Conservation (phyloP, 2,888 invertebrate species). For the Saturnia japonica region DNA sequence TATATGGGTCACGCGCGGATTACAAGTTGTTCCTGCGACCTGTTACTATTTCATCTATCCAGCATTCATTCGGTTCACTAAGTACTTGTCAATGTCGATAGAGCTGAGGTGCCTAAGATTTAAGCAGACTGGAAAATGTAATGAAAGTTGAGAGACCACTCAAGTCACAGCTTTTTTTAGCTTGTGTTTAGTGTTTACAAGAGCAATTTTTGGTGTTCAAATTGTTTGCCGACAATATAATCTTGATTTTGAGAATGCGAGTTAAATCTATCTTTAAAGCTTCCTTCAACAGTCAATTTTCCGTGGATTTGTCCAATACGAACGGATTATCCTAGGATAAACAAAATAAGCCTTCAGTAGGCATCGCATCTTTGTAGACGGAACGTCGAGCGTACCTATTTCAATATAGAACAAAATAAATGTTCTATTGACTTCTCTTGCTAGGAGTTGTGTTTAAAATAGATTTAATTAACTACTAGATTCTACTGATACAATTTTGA, state of each 20-base stretch:
- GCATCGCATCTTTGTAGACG: slow-evolving; percentile 3
- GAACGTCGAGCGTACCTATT: neutral
- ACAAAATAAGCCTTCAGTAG: slow-evolving; percentile 30
- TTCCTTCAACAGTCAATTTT: slow-evolving; percentile 30
- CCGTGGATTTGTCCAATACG: slow-evolving; percentile 35
- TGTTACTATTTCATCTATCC: too few species aligned
- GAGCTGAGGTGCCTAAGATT: too few species aligned
- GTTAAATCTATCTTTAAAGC: slow-evolving; percentile 1
- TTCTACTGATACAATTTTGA: too few species aligned
- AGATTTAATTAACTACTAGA: neutral
- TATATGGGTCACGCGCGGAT: too few species aligned
- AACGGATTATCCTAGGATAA: slow-evolving; percentile 34
- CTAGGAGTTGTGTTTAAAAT: neutral
- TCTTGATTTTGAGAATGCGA: neutral
- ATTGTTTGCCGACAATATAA: neutral
- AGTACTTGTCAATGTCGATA: too few species aligned
- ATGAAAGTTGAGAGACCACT: too few species aligned
- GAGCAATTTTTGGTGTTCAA: too few species aligned
- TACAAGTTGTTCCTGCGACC: too few species aligned
- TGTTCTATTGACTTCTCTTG: neutral
- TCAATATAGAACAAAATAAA: neutral
- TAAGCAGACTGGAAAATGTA: too few species aligned
- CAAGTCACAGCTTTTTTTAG: too few species aligned
- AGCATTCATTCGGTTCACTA: too few species aligned
- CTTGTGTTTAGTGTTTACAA: too few species aligned